Base-by-base conservation (phyloP, 2,888 invertebrate species). In the Spisula subtruncata region DNA sequence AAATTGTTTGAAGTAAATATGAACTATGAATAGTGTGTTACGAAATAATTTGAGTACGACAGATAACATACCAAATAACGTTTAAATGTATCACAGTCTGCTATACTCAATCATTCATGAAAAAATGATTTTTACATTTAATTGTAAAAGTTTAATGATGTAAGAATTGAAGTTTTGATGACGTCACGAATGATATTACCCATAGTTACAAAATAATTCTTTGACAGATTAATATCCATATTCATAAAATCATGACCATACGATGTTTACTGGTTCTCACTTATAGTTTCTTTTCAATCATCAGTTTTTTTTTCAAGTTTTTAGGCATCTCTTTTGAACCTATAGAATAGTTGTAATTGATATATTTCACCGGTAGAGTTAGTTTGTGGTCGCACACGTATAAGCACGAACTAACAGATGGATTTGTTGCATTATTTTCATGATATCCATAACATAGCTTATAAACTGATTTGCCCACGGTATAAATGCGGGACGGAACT, bases 11-110 rank as follows among this genome's bases (percentile, higher is more conserved):
- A 51, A 51, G 1, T 1, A 51, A 51, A 51, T 12, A 51, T 51
- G 51, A 51, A 51, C 1, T 51, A 51, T 51, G 51, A 51, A 16
- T 51, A 16, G 5, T 51, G 14, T 60, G 71, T 8, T 71, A 71
- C 71, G 29, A 71, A n/a, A 32, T 29, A 14, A 16, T 71, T 71
- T 71, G 71, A 71, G 71, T 71, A 71, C 71, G 71, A 71, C 14
- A 71, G 32, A 32, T 14, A 29, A 32, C 71, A 71, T 71, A 32
- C 71, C n/a, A 71, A 71, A 71, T 71, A 71, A 71, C 71, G 32
- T 32, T n/a, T 71, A 1, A 71, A 32, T 32, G 5, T 71, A 71
- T 71, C 71, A 71, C 71, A 71, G 71, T 71, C 71, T 32, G 71
- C 71, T 71, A 29, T 8, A 32, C 18, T 4, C 71, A 71, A 16